Evolutionary conservation across 2,888 invertebrate genomes (phyloP).

Genomic region (Nomada lathburiana): DNA sequence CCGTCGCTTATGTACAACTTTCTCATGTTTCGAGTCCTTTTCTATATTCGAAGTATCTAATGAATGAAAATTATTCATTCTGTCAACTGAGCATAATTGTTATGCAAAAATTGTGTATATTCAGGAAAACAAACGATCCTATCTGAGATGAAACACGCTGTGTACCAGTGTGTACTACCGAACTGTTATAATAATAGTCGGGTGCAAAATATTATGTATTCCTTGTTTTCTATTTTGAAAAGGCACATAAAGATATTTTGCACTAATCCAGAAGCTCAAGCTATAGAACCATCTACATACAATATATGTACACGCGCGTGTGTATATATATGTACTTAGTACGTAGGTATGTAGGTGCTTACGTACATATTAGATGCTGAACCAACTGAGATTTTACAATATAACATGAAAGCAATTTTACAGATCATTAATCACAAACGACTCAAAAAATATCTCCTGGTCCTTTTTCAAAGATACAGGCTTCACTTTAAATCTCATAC

Average conservation of each 20-base stretch:
- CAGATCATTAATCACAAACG: too few relatives aligned
- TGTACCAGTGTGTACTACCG: neutral
- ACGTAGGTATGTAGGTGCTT: too few relatives aligned
- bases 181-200: neutral
- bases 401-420: too few relatives aligned
- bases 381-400: too few relatives aligned
- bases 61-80: conserved; percentile 44
- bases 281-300: too few relatives aligned
- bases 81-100: neutral
- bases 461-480: neutral
- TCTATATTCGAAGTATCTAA: conserved; percentile 7
- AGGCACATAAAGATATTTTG: too few relatives aligned
- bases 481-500: neutral
- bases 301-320: too few relatives aligned
- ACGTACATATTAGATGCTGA: too few relatives aligned
- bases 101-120: neutral
- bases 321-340: too few relatives aligned
- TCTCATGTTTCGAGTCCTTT: conserved; percentile 26
- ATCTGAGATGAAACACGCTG: conserved; percentile 26
- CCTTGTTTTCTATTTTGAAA: too few relatives aligned
- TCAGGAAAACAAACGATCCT: neutral
- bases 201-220: neutral
- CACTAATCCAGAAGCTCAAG: too few relatives aligned
- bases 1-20: conserved; percentile 67
- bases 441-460: too few relatives aligned